Base-by-base conservation (phyloP, 1,140 invertebrate species). In the Drosophila virilis region DNA sequence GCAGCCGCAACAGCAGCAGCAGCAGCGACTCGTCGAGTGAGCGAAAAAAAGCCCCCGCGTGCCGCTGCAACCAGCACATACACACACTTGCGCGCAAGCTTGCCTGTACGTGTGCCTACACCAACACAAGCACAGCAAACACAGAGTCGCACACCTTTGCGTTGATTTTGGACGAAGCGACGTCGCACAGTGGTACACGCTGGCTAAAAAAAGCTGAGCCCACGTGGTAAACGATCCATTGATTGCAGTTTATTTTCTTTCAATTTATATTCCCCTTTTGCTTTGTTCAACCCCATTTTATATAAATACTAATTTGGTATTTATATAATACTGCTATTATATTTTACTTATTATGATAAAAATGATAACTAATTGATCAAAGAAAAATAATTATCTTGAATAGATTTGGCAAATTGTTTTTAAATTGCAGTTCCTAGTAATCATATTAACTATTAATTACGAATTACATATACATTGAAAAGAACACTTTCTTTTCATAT, bases 61-160 rank as follows among this genome's bases (percentile, higher is more conserved):
- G 77, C 83, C 88, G 83, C 84, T 89, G 83, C 84, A 89, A 86
- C 73, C 67, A 75, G 52, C 67, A 64, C 51, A 58, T 83, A 76
- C 55, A 80, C 68, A 74, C 40, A 48, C 28, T 28, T 43, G 52
- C 28, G 67, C 40, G 12, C 71, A 52, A 45, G 37, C 52, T 8
- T 33, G 45, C 6, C 9, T 13, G 38, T 60, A 32, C n/a, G 22
- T 46, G 40, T 46, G 28, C 45, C 15, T 43, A 66, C 37, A 73
- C 57, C 43, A 60, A 73, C 42, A 54, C 59, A 77, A 73, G 22
- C 22, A 68, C 62, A 59, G 64, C 64, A 60, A 67, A 48, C 55
- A 78, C 64, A 72, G 83, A 86, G 82, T 81, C 82, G 82, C 83
- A 86, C 83, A 86, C 83, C 83, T 88, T 88, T 89, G 77, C 83